phyloP scores from a whole-genome alignment of 2,888 invertebrate genomes.

The Bimastos eiseni region DNA sequence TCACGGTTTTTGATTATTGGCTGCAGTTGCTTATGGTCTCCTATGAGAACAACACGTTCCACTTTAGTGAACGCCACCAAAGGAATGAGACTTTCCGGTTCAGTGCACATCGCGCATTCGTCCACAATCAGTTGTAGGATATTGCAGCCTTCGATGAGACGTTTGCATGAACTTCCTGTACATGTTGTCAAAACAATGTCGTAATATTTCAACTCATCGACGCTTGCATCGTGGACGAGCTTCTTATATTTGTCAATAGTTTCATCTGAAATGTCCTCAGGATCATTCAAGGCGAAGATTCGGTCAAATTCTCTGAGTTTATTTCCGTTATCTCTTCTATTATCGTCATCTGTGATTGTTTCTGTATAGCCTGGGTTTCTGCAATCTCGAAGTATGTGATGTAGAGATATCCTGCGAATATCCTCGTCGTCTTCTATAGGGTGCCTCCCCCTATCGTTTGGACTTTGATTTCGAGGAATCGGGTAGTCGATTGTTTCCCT shows the following conservation, averaged over 20 bases:
- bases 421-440: background rate
- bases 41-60: conserved; percentile 42
- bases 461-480: conserved; percentile 37
- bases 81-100: conserved; percentile 55
- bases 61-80: conserved; percentile 51
- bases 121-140: conserved; percentile 54
- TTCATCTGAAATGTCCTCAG: background rate
- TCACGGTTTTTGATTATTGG: conserved; percentile 50
- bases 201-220: conserved; percentile 35
- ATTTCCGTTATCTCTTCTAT: background rate
- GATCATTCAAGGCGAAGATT: background rate
- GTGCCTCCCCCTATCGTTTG: conserved; percentile 3
- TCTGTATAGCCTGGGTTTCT: background rate
- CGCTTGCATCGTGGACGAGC: conserved; percentile 33
- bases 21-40: no score
- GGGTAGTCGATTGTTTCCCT: conserved; percentile 52
- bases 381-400: conserved; percentile 38
- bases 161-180: conserved; percentile 29
- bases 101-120: conserved; percentile 53
- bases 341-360: background rate
- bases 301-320: background rate
- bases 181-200: conserved; percentile 43
- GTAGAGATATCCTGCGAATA: conserved; percentile 28
- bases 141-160: conserved; percentile 27
- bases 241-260: conserved; percentile 32